Evolutionary conservation across 2,888 invertebrate species (phyloP).

Genomic region (Pegoplata infirma): DNA sequence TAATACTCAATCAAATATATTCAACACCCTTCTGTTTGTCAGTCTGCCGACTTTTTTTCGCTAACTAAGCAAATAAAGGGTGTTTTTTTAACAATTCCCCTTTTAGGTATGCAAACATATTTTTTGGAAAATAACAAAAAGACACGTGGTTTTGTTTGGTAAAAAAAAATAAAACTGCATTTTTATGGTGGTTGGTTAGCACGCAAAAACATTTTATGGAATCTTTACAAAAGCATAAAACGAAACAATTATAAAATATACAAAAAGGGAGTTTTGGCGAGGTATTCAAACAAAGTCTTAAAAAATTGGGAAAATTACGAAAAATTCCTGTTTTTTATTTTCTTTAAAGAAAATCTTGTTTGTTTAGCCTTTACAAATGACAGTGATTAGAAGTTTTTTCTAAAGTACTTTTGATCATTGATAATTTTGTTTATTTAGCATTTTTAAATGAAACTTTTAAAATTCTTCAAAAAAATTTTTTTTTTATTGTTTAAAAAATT

Average conservation of each 20-base stretch:
- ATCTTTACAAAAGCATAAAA: neutral
- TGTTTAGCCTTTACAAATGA: slow-evolving; percentile 7
- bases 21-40: slow-evolving; percentile 43
- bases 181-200: slow-evolving; percentile 52
- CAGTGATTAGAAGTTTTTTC: neutral
- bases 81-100: slow-evolving; percentile 28
- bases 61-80: slow-evolving; percentile 60
- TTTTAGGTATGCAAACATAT: slow-evolving; percentile 47
- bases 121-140: slow-evolving; percentile 43
- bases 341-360: neutral
- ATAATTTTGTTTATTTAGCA: too few species aligned
- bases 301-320: neutral
- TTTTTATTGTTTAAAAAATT: neutral
- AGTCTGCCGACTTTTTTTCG: slow-evolving; percentile 35
- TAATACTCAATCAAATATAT: slow-evolving; percentile 58
- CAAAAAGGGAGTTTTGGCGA: neutral
- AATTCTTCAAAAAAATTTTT: too few species aligned
- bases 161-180: slow-evolving; percentile 16
- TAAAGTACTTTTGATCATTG: too few species aligned
- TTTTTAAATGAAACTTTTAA: too few species aligned
- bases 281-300: neutral
- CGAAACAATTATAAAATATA: slow-evolving; percentile 43
- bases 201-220: slow-evolving; percentile 12
- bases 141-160: slow-evolving; percentile 49
- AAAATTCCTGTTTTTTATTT: neutral